Conservation (phyloP, 1,140 invertebrate species). For the Diorhabda elongata region DNA sequence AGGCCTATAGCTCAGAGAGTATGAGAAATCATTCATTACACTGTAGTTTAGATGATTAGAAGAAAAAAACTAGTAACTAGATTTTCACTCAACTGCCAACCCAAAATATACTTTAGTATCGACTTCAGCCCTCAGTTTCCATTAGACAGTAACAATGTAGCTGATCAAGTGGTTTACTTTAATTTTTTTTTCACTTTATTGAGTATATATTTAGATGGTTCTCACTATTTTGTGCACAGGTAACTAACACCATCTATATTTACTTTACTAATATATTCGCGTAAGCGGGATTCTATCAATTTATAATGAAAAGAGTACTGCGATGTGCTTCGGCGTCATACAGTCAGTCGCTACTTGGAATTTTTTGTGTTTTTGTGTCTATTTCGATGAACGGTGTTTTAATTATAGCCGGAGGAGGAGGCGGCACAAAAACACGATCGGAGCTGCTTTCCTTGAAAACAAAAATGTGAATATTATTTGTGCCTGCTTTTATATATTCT, state of each 20-base stretch:
- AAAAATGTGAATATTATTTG: neutral
- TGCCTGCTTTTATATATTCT: neutral
- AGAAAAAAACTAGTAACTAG: too few species aligned
- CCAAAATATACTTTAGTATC: too few species aligned
- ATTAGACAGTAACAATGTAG: too few species aligned
- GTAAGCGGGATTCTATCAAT: neutral
- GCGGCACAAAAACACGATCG: slow-evolving; percentile 4
- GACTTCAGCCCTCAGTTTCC: too few species aligned
- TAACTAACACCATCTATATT: neutral
- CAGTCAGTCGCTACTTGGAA: neutral
- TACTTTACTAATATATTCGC: neutral
- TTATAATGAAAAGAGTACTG: neutral
- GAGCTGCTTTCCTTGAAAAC: neutral
- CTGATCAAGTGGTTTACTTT: too few species aligned
- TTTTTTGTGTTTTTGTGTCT: slow-evolving; percentile 1
- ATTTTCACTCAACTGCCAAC: too few species aligned
- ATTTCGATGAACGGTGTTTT: slow-evolving; percentile 12
- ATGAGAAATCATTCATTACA: too few species aligned
- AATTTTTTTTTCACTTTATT: too few species aligned
- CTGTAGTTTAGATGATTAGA: too few species aligned
- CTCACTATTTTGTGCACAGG: neutral
- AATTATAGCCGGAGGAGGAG: neutral
- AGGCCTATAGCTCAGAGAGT: too few species aligned
- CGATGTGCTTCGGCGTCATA: neutral
- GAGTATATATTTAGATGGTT: too few species aligned